Conservation (phyloP, 2,113 vertebrate genomes). For the Lanius ludovicianus region DNA sequence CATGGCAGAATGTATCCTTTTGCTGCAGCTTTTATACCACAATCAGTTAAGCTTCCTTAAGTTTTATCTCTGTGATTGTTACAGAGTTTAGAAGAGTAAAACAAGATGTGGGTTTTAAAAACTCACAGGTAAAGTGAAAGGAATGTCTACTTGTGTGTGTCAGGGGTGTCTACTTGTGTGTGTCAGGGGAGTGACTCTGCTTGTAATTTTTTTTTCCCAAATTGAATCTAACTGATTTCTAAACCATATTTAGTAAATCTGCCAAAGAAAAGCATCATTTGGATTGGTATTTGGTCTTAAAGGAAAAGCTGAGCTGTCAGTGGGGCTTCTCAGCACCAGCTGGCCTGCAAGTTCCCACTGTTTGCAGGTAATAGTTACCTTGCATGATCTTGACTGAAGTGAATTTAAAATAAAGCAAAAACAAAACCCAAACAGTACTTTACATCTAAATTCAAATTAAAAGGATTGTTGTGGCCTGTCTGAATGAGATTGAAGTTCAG, state of each 20-base stretch:
- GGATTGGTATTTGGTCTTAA: not conserved
- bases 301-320: not conserved
- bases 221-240: not conserved
- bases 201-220: not conserved
- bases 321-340: not conserved
- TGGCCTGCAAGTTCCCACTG: not conserved
- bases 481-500: not conserved
- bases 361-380: not conserved
- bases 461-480: not conserved
- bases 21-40: not conserved
- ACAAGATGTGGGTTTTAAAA: not conserved
- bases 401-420: not conserved
- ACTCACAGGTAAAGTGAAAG: not conserved
- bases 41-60: not conserved
- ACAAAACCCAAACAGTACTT: rapidly evolving
- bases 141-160: not conserved
- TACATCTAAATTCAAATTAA: not conserved
- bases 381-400: not conserved
- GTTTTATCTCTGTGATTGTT: not conserved
- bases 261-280: not conserved
- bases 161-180: not conserved
- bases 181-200: not conserved
- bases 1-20: slow-evolving; percentile 93
- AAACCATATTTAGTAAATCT: not conserved
- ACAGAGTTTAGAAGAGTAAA: not conserved